These are phyloP conservation scores for Vulpes ferrilata DNA, from an alignment of 2,113 vertebrate genomes.

Conservation along the genomic window DNA sequence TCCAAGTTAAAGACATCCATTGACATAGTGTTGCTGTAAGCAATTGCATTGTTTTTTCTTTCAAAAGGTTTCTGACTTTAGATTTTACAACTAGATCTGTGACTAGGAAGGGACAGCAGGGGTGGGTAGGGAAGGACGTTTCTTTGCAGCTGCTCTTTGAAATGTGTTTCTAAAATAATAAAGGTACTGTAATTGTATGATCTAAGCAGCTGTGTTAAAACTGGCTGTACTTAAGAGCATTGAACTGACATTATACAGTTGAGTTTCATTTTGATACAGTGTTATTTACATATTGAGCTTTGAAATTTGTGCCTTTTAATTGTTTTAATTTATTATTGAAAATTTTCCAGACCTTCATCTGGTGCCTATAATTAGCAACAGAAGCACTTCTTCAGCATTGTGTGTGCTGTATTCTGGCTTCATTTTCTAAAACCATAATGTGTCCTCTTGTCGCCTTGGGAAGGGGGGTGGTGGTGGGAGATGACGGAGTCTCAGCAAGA, in stretches of 20 bases:
- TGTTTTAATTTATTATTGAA: slow-evolving; percentile 82
- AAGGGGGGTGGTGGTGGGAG: background rate
- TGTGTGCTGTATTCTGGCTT: background rate
- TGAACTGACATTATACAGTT: slow-evolving; percentile 70
- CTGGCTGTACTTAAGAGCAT: slow-evolving; percentile 49
- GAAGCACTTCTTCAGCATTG: slow-evolving; percentile 35
- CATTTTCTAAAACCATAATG: background rate
- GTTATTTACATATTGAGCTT: slow-evolving; percentile 75
- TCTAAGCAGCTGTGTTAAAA: slow-evolving; percentile 68
- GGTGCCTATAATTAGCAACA: slow-evolving; percentile 65
- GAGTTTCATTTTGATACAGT: slow-evolving; percentile 76
- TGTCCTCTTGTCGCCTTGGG: slow-evolving; percentile 36
- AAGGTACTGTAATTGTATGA: slow-evolving; percentile 45
- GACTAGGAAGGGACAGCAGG: background rate
- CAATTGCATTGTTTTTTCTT: slow-evolving; percentile 9
- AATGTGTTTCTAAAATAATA: slow-evolving; percentile 68
- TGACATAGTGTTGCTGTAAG: background rate
- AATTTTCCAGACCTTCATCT: slow-evolving; percentile 72
- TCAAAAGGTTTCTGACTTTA: slow-evolving; percentile 33
- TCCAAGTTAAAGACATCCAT: background rate
- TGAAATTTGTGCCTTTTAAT: slow-evolving; percentile 82
- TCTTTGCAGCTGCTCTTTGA: slow-evolving; percentile 56
- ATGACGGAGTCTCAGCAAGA: background rate
- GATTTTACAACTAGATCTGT: slow-evolving; percentile 51
- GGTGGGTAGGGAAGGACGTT: slow-evolving; percentile 6